phyloP scores from a whole-genome alignment of 2,113 vertebrate genomes.

The Holacanthus passer region DNA sequence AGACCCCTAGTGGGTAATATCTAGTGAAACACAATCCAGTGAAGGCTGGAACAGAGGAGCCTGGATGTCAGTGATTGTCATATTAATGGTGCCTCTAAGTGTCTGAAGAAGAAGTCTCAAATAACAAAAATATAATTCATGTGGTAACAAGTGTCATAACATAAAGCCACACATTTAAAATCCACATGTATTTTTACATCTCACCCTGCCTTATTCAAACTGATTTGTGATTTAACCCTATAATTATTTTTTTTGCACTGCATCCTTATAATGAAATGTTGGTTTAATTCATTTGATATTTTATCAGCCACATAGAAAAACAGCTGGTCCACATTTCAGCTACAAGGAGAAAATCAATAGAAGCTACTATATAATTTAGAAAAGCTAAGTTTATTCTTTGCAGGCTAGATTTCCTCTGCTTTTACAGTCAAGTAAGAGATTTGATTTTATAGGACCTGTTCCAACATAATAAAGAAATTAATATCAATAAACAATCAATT shows the following conservation, averaged over 20 bases:
- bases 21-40: conserved; percentile 57
- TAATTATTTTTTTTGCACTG: background rate
- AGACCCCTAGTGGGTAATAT: conserved; percentile 83
- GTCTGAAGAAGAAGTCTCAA: conserved; percentile 11
- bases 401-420: background rate
- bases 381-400: background rate
- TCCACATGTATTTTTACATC: too few species aligned
- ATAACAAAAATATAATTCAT: conserved; percentile 3
- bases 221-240: conserved; percentile 3
- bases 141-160: background rate
- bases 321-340: conserved; percentile 16
- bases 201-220: background rate
- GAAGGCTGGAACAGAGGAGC: conserved; percentile 30
- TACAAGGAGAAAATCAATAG: conserved; percentile 25
- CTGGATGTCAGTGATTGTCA: conserved; percentile 40
- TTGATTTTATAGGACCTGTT: background rate
- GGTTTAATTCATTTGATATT: conserved; percentile 19
- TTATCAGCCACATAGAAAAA: conserved; percentile 29
- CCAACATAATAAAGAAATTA: background rate
- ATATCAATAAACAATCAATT: background rate
- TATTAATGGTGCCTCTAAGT: background rate
- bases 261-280: conserved; percentile 6
- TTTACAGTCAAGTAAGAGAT: background rate
- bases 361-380: background rate
- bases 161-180: background rate